A percentile compares a stretch with the other conserved stretches of the same genome.
Evolutionary conservation across 1,140 invertebrate genomes (phyloP).

Genomic region (Atta texana): DNA sequence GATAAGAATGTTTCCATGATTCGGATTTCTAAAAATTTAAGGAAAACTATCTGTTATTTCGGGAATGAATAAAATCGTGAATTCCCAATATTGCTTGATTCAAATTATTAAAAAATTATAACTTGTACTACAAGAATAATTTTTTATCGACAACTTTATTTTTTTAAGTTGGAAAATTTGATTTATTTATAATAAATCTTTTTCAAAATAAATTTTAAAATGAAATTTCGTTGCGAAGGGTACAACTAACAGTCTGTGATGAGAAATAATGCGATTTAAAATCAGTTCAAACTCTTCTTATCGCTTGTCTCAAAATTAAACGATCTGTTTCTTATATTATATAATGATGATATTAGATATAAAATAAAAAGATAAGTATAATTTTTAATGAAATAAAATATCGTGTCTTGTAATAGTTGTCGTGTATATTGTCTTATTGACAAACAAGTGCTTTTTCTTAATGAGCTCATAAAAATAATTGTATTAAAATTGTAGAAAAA

Average conservation of each 20-base stretch:
- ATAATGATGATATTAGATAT: neutral
- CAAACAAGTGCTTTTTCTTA: constrained; percentile 13
- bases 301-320: constrained; percentile 29
- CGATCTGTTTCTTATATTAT: neutral
- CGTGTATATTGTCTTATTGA: constrained; percentile 1
- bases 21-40: neutral
- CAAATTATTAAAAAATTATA: neutral
- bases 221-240: neutral
- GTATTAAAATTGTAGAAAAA: neutral
- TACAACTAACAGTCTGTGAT: constrained; percentile 17
- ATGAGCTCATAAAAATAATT: constrained; percentile 1
- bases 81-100: neutral
- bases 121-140: neutral
- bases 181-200: constrained; percentile 11
- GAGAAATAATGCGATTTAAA: constrained; percentile 19
- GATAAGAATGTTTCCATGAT: neutral
- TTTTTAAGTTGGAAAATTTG: neutral
- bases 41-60: neutral
- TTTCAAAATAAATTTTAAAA: constrained; percentile 5
- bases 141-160: neutral
- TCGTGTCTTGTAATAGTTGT: constrained; percentile 3
- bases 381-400: constrained; percentile 12
- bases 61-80: neutral
- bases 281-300: neutral
- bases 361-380: neutral